These are phyloP conservation scores for Cataglyphis altisquamis DNA, from an alignment of 2,888 invertebrate species.

Conservation along the genomic window DNA sequence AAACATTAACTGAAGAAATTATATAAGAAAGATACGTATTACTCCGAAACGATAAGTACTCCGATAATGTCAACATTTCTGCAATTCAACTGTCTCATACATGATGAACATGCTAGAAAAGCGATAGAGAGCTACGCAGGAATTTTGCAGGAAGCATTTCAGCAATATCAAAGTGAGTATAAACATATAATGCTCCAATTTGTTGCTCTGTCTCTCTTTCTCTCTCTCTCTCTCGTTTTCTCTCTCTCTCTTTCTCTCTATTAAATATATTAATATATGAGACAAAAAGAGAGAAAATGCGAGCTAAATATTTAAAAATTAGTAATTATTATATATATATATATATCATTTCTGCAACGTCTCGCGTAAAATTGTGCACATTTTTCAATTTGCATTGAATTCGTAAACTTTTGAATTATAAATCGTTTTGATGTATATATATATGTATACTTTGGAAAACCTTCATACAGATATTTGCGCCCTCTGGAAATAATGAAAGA, in stretches of 20 bases:
- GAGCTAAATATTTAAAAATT: neutral
- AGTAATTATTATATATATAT: neutral
- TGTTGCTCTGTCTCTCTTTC: neutral
- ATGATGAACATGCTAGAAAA: slow-evolving; percentile 68
- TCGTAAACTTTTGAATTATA: neutral
- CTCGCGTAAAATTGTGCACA: neutral
- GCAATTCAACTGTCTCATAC: slow-evolving; percentile 63
- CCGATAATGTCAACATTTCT: slow-evolving; percentile 59
- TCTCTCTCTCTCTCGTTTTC: no score
- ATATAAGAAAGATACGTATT: neutral
- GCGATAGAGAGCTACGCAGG: slow-evolving; percentile 68
- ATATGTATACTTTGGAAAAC: slow-evolving; percentile 15
- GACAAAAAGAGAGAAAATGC: neutral
- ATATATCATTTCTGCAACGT: neutral
- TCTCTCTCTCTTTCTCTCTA: no score
- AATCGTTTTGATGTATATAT: neutral
- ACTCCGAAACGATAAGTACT: slow-evolving; percentile 25
- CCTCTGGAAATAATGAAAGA: neutral
- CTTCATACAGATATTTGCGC: neutral
- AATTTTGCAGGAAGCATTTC: slow-evolving; percentile 67
- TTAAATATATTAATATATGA: neutral
- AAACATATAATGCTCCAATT: slow-evolving; percentile 4
- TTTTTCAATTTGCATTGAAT: neutral
- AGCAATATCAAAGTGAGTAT: slow-evolving; percentile 78
- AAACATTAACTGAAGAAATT: neutral